A percentile compares a stretch with the other conserved stretches of the same genome.
Evolutionary conservation across 1,140 invertebrate genomes (phyloP).

Genomic region (Drosophila funebris): DNA sequence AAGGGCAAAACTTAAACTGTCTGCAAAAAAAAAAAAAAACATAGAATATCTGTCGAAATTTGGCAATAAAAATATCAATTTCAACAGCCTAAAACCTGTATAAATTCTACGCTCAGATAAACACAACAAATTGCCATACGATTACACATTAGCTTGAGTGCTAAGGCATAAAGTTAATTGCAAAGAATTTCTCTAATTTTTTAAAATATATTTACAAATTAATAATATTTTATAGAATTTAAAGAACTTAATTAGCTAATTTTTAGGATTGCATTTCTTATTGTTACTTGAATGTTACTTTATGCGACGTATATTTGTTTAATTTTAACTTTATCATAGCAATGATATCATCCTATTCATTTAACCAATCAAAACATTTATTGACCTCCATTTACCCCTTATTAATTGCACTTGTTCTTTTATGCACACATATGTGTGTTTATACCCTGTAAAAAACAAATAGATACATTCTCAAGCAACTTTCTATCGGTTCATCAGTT

Average conservation of each 20-base stretch:
- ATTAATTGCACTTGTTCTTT: neutral
- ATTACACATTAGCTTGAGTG: neutral
- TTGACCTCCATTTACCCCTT: neutral
- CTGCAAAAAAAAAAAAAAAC: neutral
- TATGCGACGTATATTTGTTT: neutral
- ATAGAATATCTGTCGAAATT: slow-evolving; percentile 4
- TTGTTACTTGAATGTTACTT: neutral
- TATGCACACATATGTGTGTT: neutral
- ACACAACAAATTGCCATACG: neutral
- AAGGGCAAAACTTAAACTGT: slow-evolving; percentile 23
- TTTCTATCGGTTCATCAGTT: too few relatives aligned
- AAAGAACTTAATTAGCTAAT: too few relatives aligned
- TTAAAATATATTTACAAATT: too few relatives aligned
- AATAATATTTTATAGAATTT: neutral
- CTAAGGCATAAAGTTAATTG: neutral
- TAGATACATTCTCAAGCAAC: too few relatives aligned
- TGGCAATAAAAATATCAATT: slow-evolving; percentile 36
- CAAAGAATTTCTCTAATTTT: neutral
- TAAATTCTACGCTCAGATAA: neutral
- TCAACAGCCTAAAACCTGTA: slow-evolving; percentile 1
- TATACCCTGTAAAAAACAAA: neutral
- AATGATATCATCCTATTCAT: slow-evolving; percentile 20
- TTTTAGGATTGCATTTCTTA: too few relatives aligned
- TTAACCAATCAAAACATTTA: neutral
- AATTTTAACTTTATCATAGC: neutral